Evolutionary conservation across 2,888 invertebrate species (phyloP).

Genomic region (Cyaniris semiargus): DNA sequence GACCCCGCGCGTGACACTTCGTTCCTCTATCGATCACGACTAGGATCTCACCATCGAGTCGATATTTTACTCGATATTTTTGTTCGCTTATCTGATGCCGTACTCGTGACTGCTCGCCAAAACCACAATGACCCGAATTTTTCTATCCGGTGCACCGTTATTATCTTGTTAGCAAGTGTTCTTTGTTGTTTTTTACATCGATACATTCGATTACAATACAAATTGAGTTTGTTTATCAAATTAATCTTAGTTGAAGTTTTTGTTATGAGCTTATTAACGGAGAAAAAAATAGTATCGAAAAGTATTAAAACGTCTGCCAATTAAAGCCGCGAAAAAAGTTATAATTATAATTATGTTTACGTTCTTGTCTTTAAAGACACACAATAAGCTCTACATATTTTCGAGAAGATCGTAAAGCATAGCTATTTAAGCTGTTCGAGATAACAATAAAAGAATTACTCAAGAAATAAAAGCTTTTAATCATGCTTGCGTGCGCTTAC

Average conservation of each 20-base stretch:
- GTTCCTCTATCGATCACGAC: conserved; percentile 80
- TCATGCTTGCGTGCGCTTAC: too few relatives aligned
- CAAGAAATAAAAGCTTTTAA: neutral
- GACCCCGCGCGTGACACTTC: conserved; percentile 78
- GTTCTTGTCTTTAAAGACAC: too few relatives aligned
- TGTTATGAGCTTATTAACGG: neutral
- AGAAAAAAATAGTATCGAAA: neutral
- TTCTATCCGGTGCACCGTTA: conserved; percentile 65
- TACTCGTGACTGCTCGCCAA: conserved; percentile 67
- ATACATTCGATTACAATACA: conserved; percentile 40
- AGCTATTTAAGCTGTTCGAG: too few relatives aligned
- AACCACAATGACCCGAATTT: conserved; percentile 61
- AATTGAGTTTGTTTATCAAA: conserved; percentile 30
- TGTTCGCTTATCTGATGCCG: conserved; percentile 68
- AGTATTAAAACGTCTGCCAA: neutral
- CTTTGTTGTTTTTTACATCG: conserved; percentile 41
- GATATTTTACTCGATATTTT: conserved; percentile 65
- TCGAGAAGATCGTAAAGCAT: too few relatives aligned
- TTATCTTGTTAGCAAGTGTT: conserved; percentile 65
- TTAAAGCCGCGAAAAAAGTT: too few relatives aligned
- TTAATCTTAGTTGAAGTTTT: conserved; percentile 25
- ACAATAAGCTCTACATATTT: too few relatives aligned
- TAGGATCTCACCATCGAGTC: conserved; percentile 64
- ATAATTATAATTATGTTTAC: too few relatives aligned
- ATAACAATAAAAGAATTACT: too few relatives aligned